Evolutionary conservation across 2,113 vertebrate species (phyloP).

Genomic region (Amblyornis subalaris): DNA sequence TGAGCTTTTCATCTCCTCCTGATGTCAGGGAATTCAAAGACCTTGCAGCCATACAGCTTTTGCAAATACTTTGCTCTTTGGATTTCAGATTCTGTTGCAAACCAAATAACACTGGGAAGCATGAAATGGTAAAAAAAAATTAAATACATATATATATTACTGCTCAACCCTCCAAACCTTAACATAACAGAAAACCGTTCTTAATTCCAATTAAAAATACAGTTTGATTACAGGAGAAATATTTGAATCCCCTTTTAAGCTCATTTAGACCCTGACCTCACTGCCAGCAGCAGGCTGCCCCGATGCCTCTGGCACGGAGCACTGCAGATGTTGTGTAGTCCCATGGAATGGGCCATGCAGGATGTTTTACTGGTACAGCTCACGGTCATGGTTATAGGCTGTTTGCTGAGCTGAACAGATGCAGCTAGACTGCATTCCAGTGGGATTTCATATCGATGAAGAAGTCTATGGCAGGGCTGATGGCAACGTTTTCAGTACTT

Average conservation of each 20-base stretch:
- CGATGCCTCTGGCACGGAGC: neutral
- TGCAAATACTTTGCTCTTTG: neutral
- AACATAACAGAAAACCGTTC: neutral
- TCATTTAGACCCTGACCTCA: neutral
- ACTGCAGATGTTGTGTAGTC: neutral
- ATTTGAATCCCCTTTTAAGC: neutral
- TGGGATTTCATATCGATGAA: neutral
- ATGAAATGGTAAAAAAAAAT: neutral
- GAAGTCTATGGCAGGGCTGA: neutral
- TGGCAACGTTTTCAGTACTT: neutral
- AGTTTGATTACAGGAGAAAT: neutral
- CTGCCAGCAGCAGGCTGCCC: neutral
- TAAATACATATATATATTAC: neutral
- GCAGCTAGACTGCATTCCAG: neutral
- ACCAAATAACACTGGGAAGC: neutral
- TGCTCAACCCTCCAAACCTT: neutral
- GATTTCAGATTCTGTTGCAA: neutral
- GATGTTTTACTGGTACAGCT: neutral
- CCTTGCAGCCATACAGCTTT: neutral
- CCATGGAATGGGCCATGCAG: neutral
- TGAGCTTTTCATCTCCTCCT: neutral
- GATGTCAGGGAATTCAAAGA: neutral
- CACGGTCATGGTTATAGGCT: fast-evolving
- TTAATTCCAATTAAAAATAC: neutral
- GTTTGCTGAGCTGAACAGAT: neutral